These are phyloP conservation scores for Bathynomus jamesi DNA, from an alignment of 1,140 invertebrate genomes.

Conservation along the genomic window DNA sequence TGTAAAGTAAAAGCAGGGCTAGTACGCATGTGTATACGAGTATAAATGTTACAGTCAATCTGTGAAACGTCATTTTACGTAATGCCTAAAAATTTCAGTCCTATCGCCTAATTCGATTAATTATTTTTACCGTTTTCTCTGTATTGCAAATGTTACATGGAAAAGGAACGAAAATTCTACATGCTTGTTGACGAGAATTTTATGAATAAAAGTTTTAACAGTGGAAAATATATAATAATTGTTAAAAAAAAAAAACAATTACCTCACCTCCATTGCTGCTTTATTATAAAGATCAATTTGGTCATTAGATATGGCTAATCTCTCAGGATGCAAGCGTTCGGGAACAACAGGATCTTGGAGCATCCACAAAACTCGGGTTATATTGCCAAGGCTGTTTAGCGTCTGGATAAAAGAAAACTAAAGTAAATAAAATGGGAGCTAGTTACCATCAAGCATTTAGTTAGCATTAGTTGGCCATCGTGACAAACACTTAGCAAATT, in stretches of 20 bases:
- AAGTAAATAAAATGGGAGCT: too few species aligned
- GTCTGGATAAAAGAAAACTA: background rate
- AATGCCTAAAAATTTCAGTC: too few species aligned
- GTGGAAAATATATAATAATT: background rate
- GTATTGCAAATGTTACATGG: too few species aligned
- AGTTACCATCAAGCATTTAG: too few species aligned
- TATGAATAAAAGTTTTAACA: background rate
- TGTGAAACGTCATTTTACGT: background rate
- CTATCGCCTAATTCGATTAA: too few species aligned
- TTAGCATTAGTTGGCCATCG: too few species aligned
- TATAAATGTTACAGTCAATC: too few species aligned
- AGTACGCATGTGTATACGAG: too few species aligned
- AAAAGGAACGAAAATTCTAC: too few species aligned
- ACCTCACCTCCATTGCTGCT: slow-evolving; percentile 34
- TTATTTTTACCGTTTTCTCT: too few species aligned
- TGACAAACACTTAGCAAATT: too few species aligned
- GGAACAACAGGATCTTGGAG: slow-evolving; percentile 50
- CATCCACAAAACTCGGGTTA: slow-evolving; percentile 47
- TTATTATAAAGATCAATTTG: slow-evolving; percentile 40
- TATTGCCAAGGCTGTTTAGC: slow-evolving; percentile 20
- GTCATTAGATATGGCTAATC: slow-evolving; percentile 48
- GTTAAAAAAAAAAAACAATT: background rate
- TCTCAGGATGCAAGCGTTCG: slow-evolving; percentile 41
- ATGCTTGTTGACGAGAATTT: too few species aligned
- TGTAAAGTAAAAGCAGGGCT: slow-evolving; percentile 42